Conservation (phyloP, 2,888 invertebrate species). For the Branchinecta sandiegonensis region DNA sequence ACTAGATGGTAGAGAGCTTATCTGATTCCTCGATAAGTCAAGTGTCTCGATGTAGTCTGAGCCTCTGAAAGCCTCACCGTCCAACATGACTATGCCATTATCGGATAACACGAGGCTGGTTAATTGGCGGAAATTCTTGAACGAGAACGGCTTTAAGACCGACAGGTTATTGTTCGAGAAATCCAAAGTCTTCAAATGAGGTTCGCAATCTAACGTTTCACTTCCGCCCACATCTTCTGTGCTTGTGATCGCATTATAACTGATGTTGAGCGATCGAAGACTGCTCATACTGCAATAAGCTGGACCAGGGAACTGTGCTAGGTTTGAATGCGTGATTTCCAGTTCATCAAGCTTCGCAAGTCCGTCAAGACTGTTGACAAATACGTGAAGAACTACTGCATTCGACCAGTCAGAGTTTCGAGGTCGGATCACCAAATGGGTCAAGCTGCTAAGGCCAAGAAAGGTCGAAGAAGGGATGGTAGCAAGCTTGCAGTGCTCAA, state of each 20-base stretch:
- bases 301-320: slow-evolving; percentile 73
- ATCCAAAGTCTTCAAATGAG: slow-evolving; percentile 53
- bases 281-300: slow-evolving; percentile 68
- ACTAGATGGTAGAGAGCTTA: slow-evolving; percentile 64
- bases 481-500: slow-evolving; percentile 73
- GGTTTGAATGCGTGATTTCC: slow-evolving; percentile 73
- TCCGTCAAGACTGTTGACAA: slow-evolving; percentile 54
- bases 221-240: slow-evolving; percentile 9
- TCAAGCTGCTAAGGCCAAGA: slow-evolving; percentile 59
- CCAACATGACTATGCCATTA: slow-evolving; percentile 15
- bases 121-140: slow-evolving; percentile 31
- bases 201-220: slow-evolving; percentile 34
- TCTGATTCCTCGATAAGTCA: slow-evolving; percentile 62
- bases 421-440: slow-evolving; percentile 69
- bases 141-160: slow-evolving; percentile 55
- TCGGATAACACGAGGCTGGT: slow-evolving; percentile 3
- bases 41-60: slow-evolving; percentile 34
- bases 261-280: slow-evolving; percentile 64
- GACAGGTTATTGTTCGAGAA: slow-evolving; percentile 61
- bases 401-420: slow-evolving; percentile 64
- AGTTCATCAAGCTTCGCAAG: slow-evolving; percentile 58
- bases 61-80: slow-evolving; percentile 13
- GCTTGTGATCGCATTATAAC: slow-evolving; percentile 44
- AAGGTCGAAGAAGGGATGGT: slow-evolving; percentile 66
- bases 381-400: slow-evolving; percentile 65